Evolutionary conservation across 2,113 vertebrate genomes (phyloP).

Genomic region (Marmota monax): DNA sequence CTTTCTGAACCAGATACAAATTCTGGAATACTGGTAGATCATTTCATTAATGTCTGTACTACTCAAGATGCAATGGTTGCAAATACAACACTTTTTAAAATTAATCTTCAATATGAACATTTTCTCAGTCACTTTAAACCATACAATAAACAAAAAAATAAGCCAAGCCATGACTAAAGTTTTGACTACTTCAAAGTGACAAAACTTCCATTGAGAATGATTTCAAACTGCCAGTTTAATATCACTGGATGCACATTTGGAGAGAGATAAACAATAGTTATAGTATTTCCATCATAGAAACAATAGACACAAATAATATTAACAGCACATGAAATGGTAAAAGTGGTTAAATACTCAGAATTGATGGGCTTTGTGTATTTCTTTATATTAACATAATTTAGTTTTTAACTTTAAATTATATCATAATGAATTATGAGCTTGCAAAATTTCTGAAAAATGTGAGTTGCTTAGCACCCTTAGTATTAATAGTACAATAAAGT

Average conservation of each 20-base stretch:
- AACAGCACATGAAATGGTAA: background rate
- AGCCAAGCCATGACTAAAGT: background rate
- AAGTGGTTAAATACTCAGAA: background rate
- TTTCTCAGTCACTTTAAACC: background rate
- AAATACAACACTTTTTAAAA: background rate
- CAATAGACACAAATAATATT: background rate
- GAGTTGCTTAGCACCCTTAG: background rate
- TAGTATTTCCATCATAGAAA: background rate
- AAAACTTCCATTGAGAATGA: background rate
- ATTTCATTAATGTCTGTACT: background rate
- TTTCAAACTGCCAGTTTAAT: background rate
- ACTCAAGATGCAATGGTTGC: background rate
- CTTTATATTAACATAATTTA: background rate
- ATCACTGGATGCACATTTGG: background rate
- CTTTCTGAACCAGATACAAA: background rate
- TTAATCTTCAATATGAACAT: background rate
- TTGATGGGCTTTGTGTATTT: background rate
- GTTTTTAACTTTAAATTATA: background rate
- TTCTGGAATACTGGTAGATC: background rate
- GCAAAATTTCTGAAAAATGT: background rate
- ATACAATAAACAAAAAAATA: background rate
- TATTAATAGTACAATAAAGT: background rate
- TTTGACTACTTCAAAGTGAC: background rate
- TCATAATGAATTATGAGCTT: background rate
- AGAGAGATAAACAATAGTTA: background rate